A percentile compares a stretch with the other conserved stretches of the same genome.
phyloP scores from a whole-genome alignment of 2,888 invertebrate genomes.

The Lomographa bimaculata region DNA sequence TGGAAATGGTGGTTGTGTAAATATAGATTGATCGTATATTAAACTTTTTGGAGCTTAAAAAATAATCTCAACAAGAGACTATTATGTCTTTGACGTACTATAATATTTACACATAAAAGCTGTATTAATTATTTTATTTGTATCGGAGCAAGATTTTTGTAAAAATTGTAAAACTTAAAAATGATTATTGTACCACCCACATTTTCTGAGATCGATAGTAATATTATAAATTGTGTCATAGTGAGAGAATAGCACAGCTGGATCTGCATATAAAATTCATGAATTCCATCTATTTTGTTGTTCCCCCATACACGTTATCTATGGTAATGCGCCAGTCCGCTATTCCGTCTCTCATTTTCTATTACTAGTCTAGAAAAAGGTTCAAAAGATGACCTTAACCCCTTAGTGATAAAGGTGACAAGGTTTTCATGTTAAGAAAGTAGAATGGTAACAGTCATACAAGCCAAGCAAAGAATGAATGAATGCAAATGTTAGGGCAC shows the following conservation, averaged over 20 bases:
- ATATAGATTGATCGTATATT: no score
- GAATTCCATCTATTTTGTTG: constrained; percentile 24
- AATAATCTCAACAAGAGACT: no score
- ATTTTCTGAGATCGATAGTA: no score
- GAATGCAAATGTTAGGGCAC: constrained; percentile 25
- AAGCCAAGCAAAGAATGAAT: constrained; percentile 36
- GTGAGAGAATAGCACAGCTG: background rate
- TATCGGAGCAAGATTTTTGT: no score
- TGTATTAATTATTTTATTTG: no score
- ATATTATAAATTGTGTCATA: no score
- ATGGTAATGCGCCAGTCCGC: constrained; percentile 15
- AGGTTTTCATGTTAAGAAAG: constrained; percentile 1
- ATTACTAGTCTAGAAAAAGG: background rate
- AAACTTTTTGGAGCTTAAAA: no score
- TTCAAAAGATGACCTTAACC: constrained; percentile 14
- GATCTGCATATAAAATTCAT: constrained; percentile 20
- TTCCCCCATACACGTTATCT: constrained; percentile 17
- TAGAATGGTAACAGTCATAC: constrained; percentile 4
- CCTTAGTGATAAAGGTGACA: constrained; percentile 1
- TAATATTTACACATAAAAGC: no score
- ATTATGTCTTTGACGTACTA: no score
- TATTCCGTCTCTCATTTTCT: constrained; percentile 2
- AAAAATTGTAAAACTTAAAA: no score
- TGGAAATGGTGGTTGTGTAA: no score
- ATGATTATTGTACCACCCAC: no score